Conservation (phyloP, 2,797 vertebrate species). For the Emys orbicularis region DNA sequence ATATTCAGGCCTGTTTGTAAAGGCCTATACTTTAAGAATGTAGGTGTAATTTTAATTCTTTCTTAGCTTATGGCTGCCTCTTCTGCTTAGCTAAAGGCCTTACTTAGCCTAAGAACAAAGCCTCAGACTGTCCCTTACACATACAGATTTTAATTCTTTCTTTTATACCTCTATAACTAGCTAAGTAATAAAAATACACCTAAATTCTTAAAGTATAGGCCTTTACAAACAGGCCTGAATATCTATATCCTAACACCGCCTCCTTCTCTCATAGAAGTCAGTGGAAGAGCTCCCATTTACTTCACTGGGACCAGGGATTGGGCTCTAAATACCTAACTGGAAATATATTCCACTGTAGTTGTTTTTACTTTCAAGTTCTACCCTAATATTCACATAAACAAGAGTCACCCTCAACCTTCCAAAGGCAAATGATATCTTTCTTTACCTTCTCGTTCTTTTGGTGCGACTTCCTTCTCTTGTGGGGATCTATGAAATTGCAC, state of each 20-base stretch:
- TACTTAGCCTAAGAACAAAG: no score
- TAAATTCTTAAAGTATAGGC: no score
- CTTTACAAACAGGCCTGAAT: no score
- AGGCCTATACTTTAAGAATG: no score
- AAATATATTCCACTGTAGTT: neutral
- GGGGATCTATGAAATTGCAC: neutral
- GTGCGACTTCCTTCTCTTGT: accelerated
- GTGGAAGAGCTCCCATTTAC: neutral
- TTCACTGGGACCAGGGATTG: neutral
- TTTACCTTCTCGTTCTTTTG: neutral
- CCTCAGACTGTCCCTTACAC: no score
- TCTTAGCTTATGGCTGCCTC: no score
- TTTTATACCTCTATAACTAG: no score
- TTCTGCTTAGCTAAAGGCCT: no score
- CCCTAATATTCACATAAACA: neutral
- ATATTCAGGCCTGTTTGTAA: no score
- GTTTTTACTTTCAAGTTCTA: neutral
- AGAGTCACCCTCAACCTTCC: neutral
- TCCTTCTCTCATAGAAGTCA: neutral
- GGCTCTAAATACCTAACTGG: neutral
- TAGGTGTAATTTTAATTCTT: no score
- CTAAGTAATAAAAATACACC: no score
- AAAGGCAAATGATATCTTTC: neutral
- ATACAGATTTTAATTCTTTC: no score
- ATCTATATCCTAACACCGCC: neutral